A percentile compares a stretch with the other conserved stretches of the same genome.
Evolutionary conservation across 2,113 vertebrate species (phyloP).

Genomic region (Poecile atricapillus): DNA sequence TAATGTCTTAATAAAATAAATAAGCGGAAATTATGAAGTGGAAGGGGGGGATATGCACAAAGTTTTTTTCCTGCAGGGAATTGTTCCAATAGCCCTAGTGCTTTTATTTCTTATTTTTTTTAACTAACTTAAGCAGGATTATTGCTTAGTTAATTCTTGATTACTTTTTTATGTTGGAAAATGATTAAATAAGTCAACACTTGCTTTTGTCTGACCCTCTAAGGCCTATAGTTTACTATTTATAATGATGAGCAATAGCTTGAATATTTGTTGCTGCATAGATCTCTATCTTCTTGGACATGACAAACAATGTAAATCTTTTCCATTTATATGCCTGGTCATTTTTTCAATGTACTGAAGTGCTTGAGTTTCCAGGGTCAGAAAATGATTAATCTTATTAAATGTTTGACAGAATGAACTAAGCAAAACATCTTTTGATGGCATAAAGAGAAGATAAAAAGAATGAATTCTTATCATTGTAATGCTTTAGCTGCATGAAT

Average conservation of each 20-base stretch:
- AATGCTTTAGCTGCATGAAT: slow-evolving; percentile 49
- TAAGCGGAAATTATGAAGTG: not conserved
- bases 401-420: slow-evolving; percentile 48
- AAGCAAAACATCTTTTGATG: slow-evolving; percentile 46
- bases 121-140: not conserved
- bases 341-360: slow-evolving; percentile 42
- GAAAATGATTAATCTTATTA: slow-evolving; percentile 56
- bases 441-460: slow-evolving; percentile 57
- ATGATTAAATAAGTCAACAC: not conserved
- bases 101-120: not conserved
- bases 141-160: not conserved
- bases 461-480: slow-evolving; percentile 50
- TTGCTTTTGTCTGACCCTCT: slow-evolving; percentile 5
- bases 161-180: not conserved
- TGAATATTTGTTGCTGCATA: not conserved
- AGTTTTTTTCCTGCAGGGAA: not conserved
- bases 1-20: not conserved
- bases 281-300: not conserved
- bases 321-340: slow-evolving; percentile 18
- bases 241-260: not conserved
- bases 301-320: slow-evolving; percentile 6
- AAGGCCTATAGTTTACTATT: slow-evolving; percentile 12
- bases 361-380: slow-evolving; percentile 47
- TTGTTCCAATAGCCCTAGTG: not conserved
- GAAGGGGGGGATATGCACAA: not conserved